Conservation (phyloP, 1,140 invertebrate species). For the Heliconius congener region DNA sequence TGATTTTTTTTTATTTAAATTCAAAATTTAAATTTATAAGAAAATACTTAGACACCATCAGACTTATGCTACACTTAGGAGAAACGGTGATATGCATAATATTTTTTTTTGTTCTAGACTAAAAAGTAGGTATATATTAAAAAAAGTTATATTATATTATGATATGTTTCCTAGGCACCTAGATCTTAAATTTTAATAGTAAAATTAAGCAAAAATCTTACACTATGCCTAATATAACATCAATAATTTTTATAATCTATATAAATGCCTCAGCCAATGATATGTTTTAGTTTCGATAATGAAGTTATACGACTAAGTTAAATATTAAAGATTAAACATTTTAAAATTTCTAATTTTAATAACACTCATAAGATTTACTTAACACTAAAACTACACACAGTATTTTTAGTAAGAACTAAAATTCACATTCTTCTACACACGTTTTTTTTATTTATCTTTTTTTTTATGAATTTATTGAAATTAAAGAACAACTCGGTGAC, state of each 20-base stretch:
- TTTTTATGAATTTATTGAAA: slow-evolving; percentile 46
- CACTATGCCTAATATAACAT: slow-evolving; percentile 54
- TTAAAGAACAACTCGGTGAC: slow-evolving; percentile 59
- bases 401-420: slow-evolving; percentile 32
- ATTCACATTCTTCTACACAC: slow-evolving; percentile 43
- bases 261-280: slow-evolving; percentile 78
- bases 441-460: slow-evolving; percentile 42
- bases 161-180: slow-evolving; percentile 72
- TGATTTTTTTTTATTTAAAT: slow-evolving; percentile 23
- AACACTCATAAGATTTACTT: slow-evolving; percentile 27
- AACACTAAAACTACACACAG: slow-evolving; percentile 25
- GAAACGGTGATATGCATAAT: slow-evolving; percentile 44
- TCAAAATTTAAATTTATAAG: slow-evolving; percentile 47
- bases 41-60: slow-evolving; percentile 63
- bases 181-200: slow-evolving; percentile 33
- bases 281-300: slow-evolving; percentile 74
- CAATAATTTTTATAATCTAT: slow-evolving; percentile 54
- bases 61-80: slow-evolving; percentile 49
- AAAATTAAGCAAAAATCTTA: slow-evolving; percentile 27
- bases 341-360: slow-evolving; percentile 51
- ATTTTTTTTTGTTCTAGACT: slow-evolving; percentile 35
- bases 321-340: slow-evolving; percentile 62
- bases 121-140: slow-evolving; percentile 38
- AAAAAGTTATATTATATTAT: slow-evolving; percentile 35
- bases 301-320: slow-evolving; percentile 60